These are phyloP conservation scores for Aporophyla lueneburgensis DNA, from an alignment of 2,888 invertebrate genomes.

Conservation along the genomic window DNA sequence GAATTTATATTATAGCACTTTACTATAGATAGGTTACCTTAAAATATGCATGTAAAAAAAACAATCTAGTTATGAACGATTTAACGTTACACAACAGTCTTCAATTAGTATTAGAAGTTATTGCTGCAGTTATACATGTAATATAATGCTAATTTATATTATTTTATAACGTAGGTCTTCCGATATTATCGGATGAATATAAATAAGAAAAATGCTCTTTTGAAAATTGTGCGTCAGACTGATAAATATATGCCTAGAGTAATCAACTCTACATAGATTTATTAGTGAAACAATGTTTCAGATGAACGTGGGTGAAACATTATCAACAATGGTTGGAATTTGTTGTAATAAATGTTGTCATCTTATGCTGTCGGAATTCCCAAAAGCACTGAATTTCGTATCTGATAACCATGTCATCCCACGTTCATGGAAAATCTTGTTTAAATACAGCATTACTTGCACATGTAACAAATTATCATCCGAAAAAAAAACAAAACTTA, in stretches of 20 bases:
- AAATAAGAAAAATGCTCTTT: constrained; percentile 20
- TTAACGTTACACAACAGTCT: constrained; percentile 55
- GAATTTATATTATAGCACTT: constrained; percentile 61
- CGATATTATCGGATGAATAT: constrained; percentile 43
- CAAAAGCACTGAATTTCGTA: neutral
- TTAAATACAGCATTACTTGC: neutral
- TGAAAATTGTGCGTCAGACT: constrained; percentile 28
- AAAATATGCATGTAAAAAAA: constrained; percentile 47
- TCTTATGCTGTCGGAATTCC: neutral
- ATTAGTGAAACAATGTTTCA: constrained; percentile 25
- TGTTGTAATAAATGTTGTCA: neutral
- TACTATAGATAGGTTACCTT: constrained; percentile 49
- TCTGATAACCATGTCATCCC: neutral
- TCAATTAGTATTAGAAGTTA: constrained; percentile 60
- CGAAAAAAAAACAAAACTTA: constrained; percentile 26
- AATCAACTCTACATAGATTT: constrained; percentile 18
- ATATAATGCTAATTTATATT: constrained; percentile 59
- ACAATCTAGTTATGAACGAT: constrained; percentile 45
- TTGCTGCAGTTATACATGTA: constrained; percentile 53
- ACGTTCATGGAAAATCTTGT: constrained; percentile 38
- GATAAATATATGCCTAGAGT: constrained; percentile 12
- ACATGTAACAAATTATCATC: constrained; percentile 30
- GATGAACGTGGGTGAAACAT: constrained; percentile 32
- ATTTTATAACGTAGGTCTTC: constrained; percentile 52
- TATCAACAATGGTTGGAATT: neutral